Evolutionary conservation across 2,113 vertebrate species (phyloP).

Genomic region (Dendrocopos noguchii): DNA sequence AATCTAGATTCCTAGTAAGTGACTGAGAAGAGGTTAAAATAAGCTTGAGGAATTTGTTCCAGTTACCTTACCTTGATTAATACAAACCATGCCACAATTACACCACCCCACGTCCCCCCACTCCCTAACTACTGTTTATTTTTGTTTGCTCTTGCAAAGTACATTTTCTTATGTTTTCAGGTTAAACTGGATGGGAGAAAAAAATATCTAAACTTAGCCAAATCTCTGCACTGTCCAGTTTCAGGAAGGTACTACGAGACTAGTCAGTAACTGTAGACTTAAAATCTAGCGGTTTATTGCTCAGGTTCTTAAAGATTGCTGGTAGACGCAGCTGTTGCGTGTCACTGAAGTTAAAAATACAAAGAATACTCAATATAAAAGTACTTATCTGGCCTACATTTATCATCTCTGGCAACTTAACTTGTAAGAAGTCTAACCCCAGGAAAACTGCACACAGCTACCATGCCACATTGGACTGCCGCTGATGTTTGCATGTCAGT

Average conservation of each 20-base stretch:
- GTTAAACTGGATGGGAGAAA: neutral
- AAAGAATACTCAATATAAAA: slow-evolving; percentile 8
- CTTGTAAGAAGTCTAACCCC: neutral
- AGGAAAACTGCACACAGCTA: neutral
- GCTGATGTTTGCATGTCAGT: neutral
- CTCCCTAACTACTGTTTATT: neutral
- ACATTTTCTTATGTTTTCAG: neutral
- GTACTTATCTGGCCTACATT: neutral
- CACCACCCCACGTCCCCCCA: fast-evolving
- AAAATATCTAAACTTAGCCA: neutral
- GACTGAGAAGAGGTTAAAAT: neutral
- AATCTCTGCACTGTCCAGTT: neutral
- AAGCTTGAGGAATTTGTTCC: neutral
- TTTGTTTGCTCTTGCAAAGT: neutral
- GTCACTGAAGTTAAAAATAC: slow-evolving; percentile 52
- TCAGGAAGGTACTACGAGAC: neutral
- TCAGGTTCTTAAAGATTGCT: slow-evolving; percentile 56
- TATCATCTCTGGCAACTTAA: neutral
- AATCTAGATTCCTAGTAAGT: neutral
- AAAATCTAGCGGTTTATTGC: slow-evolving; percentile 64
- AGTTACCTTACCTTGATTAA: neutral
- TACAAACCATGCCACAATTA: neutral
- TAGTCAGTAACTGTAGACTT: neutral
- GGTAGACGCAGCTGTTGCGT: neutral
- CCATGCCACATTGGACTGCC: neutral